A percentile compares a stretch with the other conserved stretches of the same genome.
Evolutionary conservation across 1,140 invertebrate genomes (phyloP).

Genomic region (Drosophila grimshawi): DNA sequence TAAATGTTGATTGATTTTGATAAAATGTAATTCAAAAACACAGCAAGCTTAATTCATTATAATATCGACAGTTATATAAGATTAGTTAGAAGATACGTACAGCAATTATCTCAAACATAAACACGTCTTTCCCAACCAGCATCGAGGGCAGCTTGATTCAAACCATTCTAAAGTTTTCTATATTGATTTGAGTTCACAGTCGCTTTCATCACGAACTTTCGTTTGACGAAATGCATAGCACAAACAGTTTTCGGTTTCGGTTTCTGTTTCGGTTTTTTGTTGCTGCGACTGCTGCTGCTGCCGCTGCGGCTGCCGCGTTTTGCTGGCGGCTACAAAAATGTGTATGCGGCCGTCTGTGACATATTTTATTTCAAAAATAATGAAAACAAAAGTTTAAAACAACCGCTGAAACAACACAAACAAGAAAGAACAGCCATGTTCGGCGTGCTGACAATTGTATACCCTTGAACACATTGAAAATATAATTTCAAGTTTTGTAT

Average conservation of each 20-base stretch:
- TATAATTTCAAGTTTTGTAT: no score
- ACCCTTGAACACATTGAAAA: not conserved
- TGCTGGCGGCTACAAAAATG: constrained; percentile 74
- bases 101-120: constrained; percentile 11
- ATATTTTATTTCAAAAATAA: constrained; percentile 72
- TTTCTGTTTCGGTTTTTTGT: constrained; percentile 22
- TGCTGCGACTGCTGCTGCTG: constrained; percentile 13
- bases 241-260: constrained; percentile 5
- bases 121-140: constrained; percentile 23
- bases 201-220: constrained; percentile 61
- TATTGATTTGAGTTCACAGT: constrained; percentile 51
- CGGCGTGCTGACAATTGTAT: not conserved
- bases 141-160: not conserved
- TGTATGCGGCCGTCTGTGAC: constrained; percentile 42
- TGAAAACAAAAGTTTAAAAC: constrained; percentile 80
- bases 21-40: constrained; percentile 12
- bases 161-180: constrained; percentile 32
- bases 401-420: constrained; percentile 34
- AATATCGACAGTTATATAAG: constrained; percentile 11
- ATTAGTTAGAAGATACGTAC: constrained; percentile 29
- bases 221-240: constrained; percentile 46
- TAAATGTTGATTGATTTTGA: constrained; percentile 51
- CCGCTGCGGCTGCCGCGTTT: constrained; percentile 7
- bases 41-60: not conserved
- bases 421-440: not conserved